Conservation (phyloP, 1,140 invertebrate species). For the Aphis craccivora region DNA sequence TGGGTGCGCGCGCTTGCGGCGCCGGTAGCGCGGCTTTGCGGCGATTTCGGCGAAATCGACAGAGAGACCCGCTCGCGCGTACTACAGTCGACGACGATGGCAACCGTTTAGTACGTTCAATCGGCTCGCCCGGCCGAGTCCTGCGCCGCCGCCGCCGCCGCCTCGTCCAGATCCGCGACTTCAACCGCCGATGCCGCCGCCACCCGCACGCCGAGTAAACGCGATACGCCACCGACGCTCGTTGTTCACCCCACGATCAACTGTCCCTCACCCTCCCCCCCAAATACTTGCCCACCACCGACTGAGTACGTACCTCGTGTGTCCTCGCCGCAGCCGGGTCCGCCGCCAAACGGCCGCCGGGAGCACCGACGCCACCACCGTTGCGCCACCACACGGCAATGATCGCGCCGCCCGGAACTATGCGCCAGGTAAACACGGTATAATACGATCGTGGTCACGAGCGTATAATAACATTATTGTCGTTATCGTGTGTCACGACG, state of each 20-base stretch:
- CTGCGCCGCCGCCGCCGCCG: background rate
- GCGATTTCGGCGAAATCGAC: conserved; percentile 39
- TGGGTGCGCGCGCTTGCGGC: background rate
- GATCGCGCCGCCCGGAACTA: conserved; percentile 43
- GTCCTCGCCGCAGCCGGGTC: background rate
- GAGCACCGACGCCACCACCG: background rate
- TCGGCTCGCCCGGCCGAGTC: conserved; percentile 55
- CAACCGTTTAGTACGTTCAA: conserved; percentile 52
- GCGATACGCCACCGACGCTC: background rate
- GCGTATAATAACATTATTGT: background rate
- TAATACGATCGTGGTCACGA: too few relatives aligned
- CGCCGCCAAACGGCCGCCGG: background rate
- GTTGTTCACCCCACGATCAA: background rate
- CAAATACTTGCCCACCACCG: background rate
- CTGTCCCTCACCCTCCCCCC: background rate
- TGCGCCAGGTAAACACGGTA: conserved; percentile 23
- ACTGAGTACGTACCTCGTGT: background rate
- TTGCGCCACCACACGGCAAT: conserved; percentile 22
- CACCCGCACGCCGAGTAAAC: conserved; percentile 15
- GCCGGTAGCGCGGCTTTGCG: background rate
- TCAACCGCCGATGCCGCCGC: background rate
- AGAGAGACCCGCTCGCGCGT: background rate
- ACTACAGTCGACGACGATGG: background rate
- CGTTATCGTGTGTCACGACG: background rate
- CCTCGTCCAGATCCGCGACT: conserved; percentile 2